Base-by-base conservation (phyloP, 1,140 invertebrate genomes). In the Propsilocerus akamusi region DNA sequence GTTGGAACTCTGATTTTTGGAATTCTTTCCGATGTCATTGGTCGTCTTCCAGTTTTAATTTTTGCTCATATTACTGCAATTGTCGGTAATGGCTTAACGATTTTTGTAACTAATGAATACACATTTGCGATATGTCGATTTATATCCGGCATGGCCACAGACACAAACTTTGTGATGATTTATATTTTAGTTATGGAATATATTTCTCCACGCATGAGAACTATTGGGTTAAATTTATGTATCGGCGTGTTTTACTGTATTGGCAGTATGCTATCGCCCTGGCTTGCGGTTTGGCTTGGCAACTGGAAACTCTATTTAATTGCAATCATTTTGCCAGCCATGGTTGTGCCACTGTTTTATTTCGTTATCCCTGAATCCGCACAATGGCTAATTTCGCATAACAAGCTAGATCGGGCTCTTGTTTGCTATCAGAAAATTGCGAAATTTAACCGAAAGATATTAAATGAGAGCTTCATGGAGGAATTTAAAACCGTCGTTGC, bases 171-270 rank as follows among this genome's bases (percentile, higher is more conserved):
- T 54, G 71, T 75, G 48, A 72, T 77, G 64, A 76, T 77, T 72
- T 77, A 77, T 54, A 77, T 77, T 50, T 70, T 77, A 55, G 74
- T 76, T 0, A 66, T 75, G 64, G 74, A 76, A 62, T 77, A 78
- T 57, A 68, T 76, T 14, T 65, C 68, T 25, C 74, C 75, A 30
- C 66, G 63, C 32, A 73, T 72, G 66, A 61, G 75, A 48, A 76
- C 75, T 1, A 53, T 76, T 26, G 74, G 74, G 4, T 63, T 76
- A 23, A 77, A 77, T 55, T 60, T 77, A 46, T 69, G 70, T 23
- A 74, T 76, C 48, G 75, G 74, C 3, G 53, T 77, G 2, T 77
- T 77, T 58, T 75, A 76, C 54, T 74, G 71, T 28, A 34, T 74
- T 25, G 72, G 73, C 5, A 70, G 72, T 47, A 68, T 73, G 14